Evolutionary conservation across 2,888 invertebrate species (phyloP), one percentile per base, ranked within the genome.

Genomic region (Adelognathus sp.): DNA sequence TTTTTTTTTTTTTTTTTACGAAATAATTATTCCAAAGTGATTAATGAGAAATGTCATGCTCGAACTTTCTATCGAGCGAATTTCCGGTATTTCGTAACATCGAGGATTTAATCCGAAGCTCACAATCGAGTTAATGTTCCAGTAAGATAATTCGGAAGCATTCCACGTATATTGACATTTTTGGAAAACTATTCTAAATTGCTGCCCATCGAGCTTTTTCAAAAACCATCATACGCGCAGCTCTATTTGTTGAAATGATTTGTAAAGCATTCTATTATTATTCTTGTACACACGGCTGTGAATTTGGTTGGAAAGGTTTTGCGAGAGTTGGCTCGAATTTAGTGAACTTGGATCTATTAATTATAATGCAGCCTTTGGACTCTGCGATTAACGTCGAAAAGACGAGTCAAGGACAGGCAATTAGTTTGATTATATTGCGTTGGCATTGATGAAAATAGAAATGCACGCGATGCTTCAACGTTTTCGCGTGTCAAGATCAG

Each of bases 401-500:
- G 14, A 2, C 27, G 52, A 39, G 39, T 27, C 66, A 54, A 66
- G 66, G 66, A 54, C 66, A 24, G 16, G 21, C 36, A 52, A 66
- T 52, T 52, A 39, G 52, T 24, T 18, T 1, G 52, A 4, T 54
- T 14, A 31, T 21, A 50, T 9, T 46, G n/a, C 27, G 54, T 39
- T 27, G 54, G 16, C 36, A 67, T 41, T 54, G 41, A 67, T 41
- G 33, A 7, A 67, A 67, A 67, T 67, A 54, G 54, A 41, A 54
- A n/a, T n/a, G n/a, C 29, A 18, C 3, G 24, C 54, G 27, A 41
- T 11, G 18, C n/a, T n/a, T n/a, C n/a, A 27, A 31, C 14, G 27
- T 24, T 66, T n/a, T 66, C 11, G 36, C 29, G 39, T n/a, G 11
- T 29, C 4, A 39, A 36, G 1, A 18, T 33, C 16, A 14, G 16